Evolutionary conservation across 2,113 vertebrate genomes (phyloP).

Genomic region (Coptodon bakossiorum): DNA sequence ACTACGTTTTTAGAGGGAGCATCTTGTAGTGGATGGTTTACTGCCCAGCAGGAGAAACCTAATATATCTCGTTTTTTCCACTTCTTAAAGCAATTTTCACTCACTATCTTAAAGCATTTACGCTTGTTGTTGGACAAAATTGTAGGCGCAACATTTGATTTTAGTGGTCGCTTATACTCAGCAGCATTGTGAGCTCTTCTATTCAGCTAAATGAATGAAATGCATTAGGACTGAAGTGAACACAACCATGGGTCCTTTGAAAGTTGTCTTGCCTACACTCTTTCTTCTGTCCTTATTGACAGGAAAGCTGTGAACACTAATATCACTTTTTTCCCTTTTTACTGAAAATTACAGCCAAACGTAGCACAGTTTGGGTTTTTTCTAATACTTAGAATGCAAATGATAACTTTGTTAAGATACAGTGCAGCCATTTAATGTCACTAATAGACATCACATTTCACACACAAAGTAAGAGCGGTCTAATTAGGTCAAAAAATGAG

Average conservation of each 20-base stretch:
- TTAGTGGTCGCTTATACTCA: background rate
- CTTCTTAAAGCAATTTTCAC: background rate
- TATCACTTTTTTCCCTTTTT: background rate
- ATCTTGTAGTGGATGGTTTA: background rate
- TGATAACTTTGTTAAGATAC: background rate
- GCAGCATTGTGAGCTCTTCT: background rate
- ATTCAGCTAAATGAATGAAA: background rate
- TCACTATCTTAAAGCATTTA: background rate
- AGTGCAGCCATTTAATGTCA: background rate
- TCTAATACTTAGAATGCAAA: background rate
- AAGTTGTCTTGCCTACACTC: rapidly evolving
- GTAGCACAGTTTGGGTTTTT: background rate
- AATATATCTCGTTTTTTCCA: background rate
- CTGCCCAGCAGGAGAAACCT: background rate
- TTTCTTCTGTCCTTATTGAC: background rate
- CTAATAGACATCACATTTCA: background rate
- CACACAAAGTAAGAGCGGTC: background rate
- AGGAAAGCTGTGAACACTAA: background rate
- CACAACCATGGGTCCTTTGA: background rate
- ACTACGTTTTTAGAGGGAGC: background rate
- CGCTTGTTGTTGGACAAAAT: background rate
- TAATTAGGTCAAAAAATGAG: background rate
- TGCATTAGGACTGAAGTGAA: background rate
- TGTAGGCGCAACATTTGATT: background rate
- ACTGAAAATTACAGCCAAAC: background rate